These are phyloP conservation scores for Bombus sibiricus DNA, from an alignment of 1,140 invertebrate species.

Conservation along the genomic window DNA sequence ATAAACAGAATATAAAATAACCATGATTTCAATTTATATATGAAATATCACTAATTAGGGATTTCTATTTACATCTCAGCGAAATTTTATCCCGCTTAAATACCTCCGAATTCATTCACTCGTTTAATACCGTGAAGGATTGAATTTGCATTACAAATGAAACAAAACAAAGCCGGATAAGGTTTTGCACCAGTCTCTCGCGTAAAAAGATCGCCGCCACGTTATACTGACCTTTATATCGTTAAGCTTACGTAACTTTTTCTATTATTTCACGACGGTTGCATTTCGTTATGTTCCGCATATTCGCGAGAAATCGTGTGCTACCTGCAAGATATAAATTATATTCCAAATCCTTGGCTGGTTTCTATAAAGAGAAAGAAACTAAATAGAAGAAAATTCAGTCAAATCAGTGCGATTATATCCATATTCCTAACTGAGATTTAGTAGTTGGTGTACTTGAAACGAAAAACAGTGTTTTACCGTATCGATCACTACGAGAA, in stretches of 20 bases:
- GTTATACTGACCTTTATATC: slow-evolving; percentile 28
- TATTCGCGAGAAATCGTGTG: slow-evolving; percentile 28
- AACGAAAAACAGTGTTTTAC: background rate
- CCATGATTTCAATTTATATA: background rate
- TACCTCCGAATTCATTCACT: background rate
- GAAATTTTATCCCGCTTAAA: background rate
- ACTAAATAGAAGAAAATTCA: background rate
- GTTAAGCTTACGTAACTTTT: slow-evolving; percentile 28
- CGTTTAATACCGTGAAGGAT: slow-evolving; percentile 14
- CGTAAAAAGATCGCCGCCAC: background rate
- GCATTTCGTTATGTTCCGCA: slow-evolving; percentile 15
- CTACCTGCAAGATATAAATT: slow-evolving; percentile 4
- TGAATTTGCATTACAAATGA: slow-evolving; percentile 18
- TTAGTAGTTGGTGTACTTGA: background rate
- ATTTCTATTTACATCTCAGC: background rate
- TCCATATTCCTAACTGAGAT: background rate
- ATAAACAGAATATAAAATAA: background rate
- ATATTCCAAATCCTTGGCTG: background rate
- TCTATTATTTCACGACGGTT: slow-evolving; percentile 36
- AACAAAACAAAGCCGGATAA: background rate
- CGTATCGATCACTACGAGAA: background rate
- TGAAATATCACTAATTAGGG: background rate
- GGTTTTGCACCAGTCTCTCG: background rate
- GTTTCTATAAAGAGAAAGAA: background rate
- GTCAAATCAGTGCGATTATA: background rate